phyloP scores from a whole-genome alignment of 2,888 invertebrate species.

The Orthosia gothica region DNA sequence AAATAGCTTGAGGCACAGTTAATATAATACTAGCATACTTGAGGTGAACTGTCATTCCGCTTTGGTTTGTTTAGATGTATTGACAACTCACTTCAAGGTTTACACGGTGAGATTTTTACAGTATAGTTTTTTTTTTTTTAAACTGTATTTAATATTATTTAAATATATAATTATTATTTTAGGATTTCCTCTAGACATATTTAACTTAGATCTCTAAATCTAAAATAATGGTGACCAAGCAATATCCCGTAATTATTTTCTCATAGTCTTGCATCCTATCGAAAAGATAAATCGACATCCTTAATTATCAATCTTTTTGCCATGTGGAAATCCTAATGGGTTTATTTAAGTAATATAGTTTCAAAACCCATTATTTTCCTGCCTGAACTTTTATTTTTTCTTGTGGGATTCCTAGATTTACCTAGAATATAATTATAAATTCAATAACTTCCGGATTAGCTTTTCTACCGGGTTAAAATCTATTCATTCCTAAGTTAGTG shows the following conservation, averaged over 20 bases:
- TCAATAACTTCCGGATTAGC: neutral
- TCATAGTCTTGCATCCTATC: neutral
- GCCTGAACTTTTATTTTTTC: neutral
- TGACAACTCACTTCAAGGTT: too few relatives aligned
- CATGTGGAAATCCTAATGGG: neutral
- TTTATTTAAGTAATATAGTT: neutral
- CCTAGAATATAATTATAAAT: neutral
- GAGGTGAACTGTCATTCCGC: too few relatives aligned
- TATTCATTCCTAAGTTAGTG: neutral
- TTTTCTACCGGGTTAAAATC: neutral
- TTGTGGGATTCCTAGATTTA: neutral
- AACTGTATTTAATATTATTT: too few relatives aligned
- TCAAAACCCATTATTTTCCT: neutral
- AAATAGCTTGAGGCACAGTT: too few relatives aligned
- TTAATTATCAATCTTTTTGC: neutral
- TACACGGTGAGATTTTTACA: too few relatives aligned
- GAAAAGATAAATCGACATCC: neutral
- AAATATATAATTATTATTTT: too few relatives aligned
- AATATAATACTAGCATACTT: too few relatives aligned
- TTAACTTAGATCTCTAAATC: neutral
- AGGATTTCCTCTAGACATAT: too few relatives aligned
- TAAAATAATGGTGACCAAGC: neutral
- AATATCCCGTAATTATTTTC: conserved; percentile 12
- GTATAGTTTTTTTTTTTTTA: too few relatives aligned
- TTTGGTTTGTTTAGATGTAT: too few relatives aligned